phyloP scores from a whole-genome alignment of 2,888 invertebrate species.

The Anorthoa munda region DNA sequence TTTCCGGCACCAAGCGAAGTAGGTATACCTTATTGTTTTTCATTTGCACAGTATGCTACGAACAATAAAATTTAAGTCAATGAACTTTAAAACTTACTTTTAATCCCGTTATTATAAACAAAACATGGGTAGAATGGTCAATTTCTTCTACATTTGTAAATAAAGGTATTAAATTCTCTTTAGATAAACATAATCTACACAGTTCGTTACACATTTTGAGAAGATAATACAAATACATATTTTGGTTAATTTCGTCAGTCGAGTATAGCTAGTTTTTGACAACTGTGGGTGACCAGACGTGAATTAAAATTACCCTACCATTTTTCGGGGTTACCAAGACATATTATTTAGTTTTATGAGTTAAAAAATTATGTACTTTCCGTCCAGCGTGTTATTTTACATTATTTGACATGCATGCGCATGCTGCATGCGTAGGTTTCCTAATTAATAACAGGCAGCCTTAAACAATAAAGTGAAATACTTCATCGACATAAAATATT shows the following conservation, averaged over 20 bases:
- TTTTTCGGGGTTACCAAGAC: constrained; percentile 1
- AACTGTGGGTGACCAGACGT: constrained; percentile 41
- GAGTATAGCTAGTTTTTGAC: constrained; percentile 61
- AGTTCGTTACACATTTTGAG: constrained; percentile 41
- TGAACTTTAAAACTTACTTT: constrained; percentile 52
- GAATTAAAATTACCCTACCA: constrained; percentile 23
- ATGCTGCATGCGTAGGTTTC: no score
- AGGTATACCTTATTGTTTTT: constrained; percentile 38
- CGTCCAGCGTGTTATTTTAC: no score
- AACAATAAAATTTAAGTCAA: neutral
- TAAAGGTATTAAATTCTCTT: constrained; percentile 57
- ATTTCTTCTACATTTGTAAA: constrained; percentile 39
- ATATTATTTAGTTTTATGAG: neutral
- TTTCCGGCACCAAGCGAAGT: neutral
- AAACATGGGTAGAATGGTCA: constrained; percentile 21
- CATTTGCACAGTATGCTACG: neutral
- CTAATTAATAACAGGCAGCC: no score
- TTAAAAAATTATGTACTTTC: neutral
- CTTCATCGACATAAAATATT: no score
- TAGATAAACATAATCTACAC: constrained; percentile 68
- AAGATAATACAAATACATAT: constrained; percentile 4
- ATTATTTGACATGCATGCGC: no score
- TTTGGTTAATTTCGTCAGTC: constrained; percentile 40
- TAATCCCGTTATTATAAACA: constrained; percentile 49
- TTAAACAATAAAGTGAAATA: no score